Conservation (phyloP, 2,113 vertebrate species). For the Ailurus styani region DNA sequence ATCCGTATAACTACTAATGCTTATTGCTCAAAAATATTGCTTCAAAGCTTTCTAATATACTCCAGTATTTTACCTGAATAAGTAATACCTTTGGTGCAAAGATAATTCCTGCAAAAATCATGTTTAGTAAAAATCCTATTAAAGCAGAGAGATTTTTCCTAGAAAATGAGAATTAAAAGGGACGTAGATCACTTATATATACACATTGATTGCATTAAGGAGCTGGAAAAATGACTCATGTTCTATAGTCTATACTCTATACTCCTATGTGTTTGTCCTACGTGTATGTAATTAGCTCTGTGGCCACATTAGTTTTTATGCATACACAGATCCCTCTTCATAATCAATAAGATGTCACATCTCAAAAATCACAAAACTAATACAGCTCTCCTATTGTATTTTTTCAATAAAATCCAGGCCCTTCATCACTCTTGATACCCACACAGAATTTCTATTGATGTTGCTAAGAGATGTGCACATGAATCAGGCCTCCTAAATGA, state of each 20-base stretch:
- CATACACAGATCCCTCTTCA: background rate
- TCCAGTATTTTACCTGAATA: background rate
- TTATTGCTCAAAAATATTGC: constrained; percentile 1
- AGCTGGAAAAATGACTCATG: background rate
- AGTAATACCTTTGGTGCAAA: background rate
- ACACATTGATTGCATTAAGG: background rate
- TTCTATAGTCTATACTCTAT: background rate
- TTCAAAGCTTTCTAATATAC: background rate
- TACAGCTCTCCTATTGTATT: background rate
- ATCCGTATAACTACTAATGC: background rate
- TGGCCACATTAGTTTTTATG: background rate
- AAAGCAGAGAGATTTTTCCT: background rate
- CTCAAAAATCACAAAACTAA: background rate
- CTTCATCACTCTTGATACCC: background rate
- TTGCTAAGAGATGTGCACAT: constrained; percentile 15
- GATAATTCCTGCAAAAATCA: background rate
- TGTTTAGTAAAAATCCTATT: background rate
- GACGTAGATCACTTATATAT: background rate
- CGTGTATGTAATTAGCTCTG: background rate
- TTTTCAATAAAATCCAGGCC: constrained; percentile 24
- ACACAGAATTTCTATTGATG: constrained; percentile 22
- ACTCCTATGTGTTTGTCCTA: background rate
- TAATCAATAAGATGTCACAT: background rate
- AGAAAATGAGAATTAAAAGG: background rate
- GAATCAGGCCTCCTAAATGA: constrained; percentile 39